Evolutionary conservation across 2,888 invertebrate species (phyloP).

Genomic region (Eretmocerus hayati): DNA sequence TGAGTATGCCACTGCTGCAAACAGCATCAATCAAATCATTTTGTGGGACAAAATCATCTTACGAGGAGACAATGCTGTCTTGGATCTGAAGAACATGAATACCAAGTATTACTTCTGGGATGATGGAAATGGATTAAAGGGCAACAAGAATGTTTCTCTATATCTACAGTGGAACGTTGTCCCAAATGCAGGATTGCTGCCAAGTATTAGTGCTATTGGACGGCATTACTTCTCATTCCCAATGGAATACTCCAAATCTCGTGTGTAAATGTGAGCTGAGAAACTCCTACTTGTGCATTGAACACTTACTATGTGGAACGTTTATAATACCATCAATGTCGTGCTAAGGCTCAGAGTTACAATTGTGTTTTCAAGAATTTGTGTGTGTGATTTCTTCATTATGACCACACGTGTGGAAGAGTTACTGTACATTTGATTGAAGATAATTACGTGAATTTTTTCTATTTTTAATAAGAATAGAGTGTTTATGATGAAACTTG

Average conservation of each 20-base stretch:
- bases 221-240: slow-evolving; percentile 88
- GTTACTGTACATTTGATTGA: too few species aligned
- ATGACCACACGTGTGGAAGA: too few species aligned
- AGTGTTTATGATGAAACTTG: too few species aligned
- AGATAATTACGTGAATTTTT: too few species aligned
- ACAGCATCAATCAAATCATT: slow-evolving; percentile 83
- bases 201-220: slow-evolving; percentile 77
- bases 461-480: too few species aligned
- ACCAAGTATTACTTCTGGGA: slow-evolving; percentile 99
- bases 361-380: too few species aligned
- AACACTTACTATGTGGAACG: too few species aligned
- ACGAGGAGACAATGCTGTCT: slow-evolving; percentile 85
- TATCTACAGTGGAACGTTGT: slow-evolving; percentile 97
- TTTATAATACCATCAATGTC: too few species aligned
- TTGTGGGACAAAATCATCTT: slow-evolving; percentile 98
- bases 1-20: slow-evolving; percentile 83
- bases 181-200: slow-evolving; percentile 93
- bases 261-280: slow-evolving; percentile 51
- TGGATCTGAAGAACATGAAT: slow-evolving; percentile 90
- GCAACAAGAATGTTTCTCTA: slow-evolving; percentile 88
- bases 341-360: too few species aligned
- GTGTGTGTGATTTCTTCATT: too few species aligned
- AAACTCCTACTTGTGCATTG: too few species aligned
- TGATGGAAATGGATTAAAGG: slow-evolving; percentile 91
- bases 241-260: slow-evolving; percentile 69